These are phyloP conservation scores for Pycnomerus fuliginosus DNA, from an alignment of 2,888 invertebrate genomes.

Conservation along the genomic window DNA sequence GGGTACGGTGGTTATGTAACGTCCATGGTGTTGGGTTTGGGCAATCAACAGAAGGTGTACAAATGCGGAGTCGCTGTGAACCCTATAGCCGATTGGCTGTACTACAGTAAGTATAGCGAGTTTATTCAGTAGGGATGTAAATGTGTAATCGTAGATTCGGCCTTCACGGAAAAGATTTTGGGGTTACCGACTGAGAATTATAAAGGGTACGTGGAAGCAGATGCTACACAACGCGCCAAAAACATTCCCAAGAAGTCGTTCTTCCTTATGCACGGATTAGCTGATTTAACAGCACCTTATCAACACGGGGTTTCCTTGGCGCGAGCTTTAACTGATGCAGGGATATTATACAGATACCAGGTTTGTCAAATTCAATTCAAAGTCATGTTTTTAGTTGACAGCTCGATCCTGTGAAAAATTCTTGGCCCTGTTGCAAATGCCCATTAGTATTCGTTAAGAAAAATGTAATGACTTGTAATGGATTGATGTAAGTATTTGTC, in stretches of 20 bases:
- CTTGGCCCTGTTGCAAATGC: no score
- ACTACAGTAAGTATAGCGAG: slow-evolving; percentile 73
- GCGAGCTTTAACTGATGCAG: slow-evolving; percentile 81
- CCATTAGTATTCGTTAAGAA: no score
- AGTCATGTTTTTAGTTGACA: no score
- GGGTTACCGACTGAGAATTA: slow-evolving; percentile 86
- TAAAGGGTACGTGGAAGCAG: slow-evolving; percentile 89
- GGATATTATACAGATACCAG: slow-evolving; percentile 90
- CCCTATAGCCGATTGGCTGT: slow-evolving; percentile 94
- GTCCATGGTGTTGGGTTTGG: slow-evolving; percentile 82
- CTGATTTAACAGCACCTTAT: slow-evolving; percentile 90
- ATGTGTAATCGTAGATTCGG: slow-evolving; percentile 69
- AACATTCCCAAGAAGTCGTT: slow-evolving; percentile 86
- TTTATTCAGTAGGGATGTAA: no score
- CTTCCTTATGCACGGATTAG: slow-evolving; percentile 90
- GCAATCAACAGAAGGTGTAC: slow-evolving; percentile 73
- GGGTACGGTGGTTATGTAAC: slow-evolving; percentile 95
- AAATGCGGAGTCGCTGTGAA: slow-evolving; percentile 93
- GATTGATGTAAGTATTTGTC: no score
- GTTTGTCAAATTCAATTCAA: slow-evolving; percentile 58
- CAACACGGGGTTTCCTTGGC: slow-evolving; percentile 90
- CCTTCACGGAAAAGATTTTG: slow-evolving; percentile 92
- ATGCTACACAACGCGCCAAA: slow-evolving; percentile 83
- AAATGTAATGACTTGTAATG: no score
- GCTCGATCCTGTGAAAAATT: no score